phyloP scores from a whole-genome alignment of 2,113 vertebrate genomes.

The Elaphurus davidianus region DNA sequence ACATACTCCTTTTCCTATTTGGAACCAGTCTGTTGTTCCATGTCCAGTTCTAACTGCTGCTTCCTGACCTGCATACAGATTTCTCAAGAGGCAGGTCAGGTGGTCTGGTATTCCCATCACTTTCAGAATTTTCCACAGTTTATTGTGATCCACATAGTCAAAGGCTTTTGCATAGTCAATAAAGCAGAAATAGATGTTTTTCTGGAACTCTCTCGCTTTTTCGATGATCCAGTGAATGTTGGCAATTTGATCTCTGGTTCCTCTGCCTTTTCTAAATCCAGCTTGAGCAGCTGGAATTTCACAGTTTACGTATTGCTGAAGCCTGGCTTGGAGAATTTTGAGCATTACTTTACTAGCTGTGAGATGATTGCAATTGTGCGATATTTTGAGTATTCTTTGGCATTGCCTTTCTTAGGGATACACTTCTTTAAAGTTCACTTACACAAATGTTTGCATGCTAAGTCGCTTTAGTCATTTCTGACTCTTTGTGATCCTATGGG shows the following conservation, averaged over 20 bases:
- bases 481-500: not conserved
- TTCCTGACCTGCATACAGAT: not conserved
- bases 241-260: not conserved
- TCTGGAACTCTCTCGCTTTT: not conserved
- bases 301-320: fast-evolving
- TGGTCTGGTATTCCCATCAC: not conserved
- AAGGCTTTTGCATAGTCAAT: not conserved
- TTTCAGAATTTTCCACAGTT: not conserved
- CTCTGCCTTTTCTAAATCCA: not conserved
- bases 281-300: not conserved
- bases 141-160: not conserved
- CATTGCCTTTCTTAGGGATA: not conserved
- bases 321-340: not conserved
- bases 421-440: not conserved
- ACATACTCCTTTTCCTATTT: not conserved
- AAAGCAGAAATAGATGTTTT: not conserved
- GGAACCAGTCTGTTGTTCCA: not conserved
- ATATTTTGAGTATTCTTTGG: not conserved
- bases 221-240: fast-evolving
- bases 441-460: not conserved
- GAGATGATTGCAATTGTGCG: not conserved
- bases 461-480: not conserved
- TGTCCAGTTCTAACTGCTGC: not conserved
- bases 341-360: not conserved
- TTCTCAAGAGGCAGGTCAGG: not conserved